Evolutionary conservation across 2,797 vertebrate genomes (phyloP).

Genomic region (Poecilia wingei): DNA sequence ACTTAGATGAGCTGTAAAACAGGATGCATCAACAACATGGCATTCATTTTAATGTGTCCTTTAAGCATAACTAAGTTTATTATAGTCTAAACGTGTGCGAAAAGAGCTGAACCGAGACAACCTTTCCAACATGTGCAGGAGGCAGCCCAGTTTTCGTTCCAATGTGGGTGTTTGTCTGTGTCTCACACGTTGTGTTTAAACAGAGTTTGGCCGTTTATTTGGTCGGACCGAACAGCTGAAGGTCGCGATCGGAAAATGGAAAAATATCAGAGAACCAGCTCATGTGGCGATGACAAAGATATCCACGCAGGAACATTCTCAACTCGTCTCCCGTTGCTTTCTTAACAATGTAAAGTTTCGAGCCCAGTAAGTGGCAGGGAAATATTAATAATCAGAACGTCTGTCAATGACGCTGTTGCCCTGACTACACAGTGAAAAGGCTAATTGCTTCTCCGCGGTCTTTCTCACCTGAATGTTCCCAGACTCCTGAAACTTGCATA

Average conservation of each 20-base stretch:
- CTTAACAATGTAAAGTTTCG: constrained; percentile 39
- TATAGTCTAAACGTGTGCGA: background rate
- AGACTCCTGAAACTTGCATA: constrained; percentile 49
- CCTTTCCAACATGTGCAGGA: background rate
- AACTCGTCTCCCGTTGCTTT: constrained; percentile 3
- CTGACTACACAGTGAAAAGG: constrained; percentile 52
- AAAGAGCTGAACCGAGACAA: background rate
- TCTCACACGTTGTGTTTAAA: constrained; percentile 45
- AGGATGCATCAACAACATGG: background rate
- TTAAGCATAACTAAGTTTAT: background rate
- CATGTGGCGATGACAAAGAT: background rate
- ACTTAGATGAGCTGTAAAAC: too few relatives aligned
- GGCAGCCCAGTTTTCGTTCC: constrained; percentile 16
- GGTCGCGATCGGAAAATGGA: constrained; percentile 20
- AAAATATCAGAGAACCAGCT: constrained; percentile 9
- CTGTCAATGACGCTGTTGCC: constrained; percentile 51
- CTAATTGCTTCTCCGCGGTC: constrained; percentile 41
- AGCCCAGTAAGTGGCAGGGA: constrained; percentile 22
- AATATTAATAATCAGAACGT: constrained; percentile 59
- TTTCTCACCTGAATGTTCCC: constrained; percentile 58
- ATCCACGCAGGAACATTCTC: background rate
- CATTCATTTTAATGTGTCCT: background rate
- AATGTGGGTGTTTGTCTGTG: constrained; percentile 39
- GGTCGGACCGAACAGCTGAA: constrained; percentile 33
- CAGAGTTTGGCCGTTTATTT: constrained; percentile 48